Conservation (phyloP, 2,113 vertebrate species). For the Elephas maximus region DNA sequence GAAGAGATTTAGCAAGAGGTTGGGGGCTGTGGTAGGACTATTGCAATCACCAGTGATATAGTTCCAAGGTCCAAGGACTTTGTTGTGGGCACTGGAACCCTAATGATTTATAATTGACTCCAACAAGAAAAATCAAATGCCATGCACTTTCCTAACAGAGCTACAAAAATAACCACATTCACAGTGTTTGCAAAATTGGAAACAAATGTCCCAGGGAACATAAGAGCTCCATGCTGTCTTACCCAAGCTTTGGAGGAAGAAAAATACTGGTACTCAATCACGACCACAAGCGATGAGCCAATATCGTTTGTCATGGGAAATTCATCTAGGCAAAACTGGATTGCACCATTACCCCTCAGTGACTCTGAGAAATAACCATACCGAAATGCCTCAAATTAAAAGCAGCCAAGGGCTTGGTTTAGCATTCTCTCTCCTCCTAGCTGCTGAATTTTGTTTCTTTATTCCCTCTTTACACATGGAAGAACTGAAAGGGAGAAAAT, state of each 20-base stretch:
- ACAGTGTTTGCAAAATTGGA: slow-evolving; percentile 93
- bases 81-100: slow-evolving; percentile 90
- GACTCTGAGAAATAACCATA: slow-evolving; percentile 87
- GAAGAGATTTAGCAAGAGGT: slow-evolving; percentile 87
- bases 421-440: slow-evolving; percentile 71
- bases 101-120: slow-evolving; percentile 93
- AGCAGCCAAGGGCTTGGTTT: slow-evolving; percentile 81
- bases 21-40: slow-evolving; percentile 85
- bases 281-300: slow-evolving; percentile 92
- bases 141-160: slow-evolving; percentile 93
- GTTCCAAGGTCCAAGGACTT: slow-evolving; percentile 93
- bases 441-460: slow-evolving; percentile 80
- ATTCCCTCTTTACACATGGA: slow-evolving; percentile 14
- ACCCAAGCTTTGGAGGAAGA: slow-evolving; percentile 90
- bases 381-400: slow-evolving; percentile 88
- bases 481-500: not conserved
- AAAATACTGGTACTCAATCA: slow-evolving; percentile 90
- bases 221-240: slow-evolving; percentile 89
- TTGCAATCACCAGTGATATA: slow-evolving; percentile 89
- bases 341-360: slow-evolving; percentile 88
- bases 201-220: slow-evolving; percentile 94
- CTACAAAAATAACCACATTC: slow-evolving; percentile 93
- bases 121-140: slow-evolving; percentile 95
- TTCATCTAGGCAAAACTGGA: slow-evolving; percentile 92
- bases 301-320: slow-evolving; percentile 95